Evolutionary conservation across 2,797 vertebrate genomes (phyloP).

Genomic region (Mastacembelus armatus): DNA sequence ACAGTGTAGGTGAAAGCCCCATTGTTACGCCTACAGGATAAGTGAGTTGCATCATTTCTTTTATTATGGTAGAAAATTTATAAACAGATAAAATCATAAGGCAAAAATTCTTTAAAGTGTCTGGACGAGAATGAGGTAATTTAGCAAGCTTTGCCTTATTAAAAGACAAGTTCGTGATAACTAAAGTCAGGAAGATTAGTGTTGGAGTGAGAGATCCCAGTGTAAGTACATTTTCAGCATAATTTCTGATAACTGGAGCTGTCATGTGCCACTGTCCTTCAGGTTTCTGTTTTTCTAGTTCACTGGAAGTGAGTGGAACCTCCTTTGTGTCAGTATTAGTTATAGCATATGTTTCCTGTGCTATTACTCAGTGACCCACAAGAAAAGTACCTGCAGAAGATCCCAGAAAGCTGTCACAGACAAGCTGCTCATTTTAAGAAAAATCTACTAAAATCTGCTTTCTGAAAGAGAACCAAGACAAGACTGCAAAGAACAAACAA

Average conservation of each 20-base stretch:
- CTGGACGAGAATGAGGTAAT: too few species aligned
- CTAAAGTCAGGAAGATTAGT: background rate
- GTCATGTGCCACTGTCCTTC: background rate
- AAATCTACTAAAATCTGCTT: background rate
- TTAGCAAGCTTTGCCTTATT: too few species aligned
- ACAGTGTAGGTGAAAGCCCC: slow-evolving; percentile 6
- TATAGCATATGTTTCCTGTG: background rate
- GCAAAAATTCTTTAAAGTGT: too few species aligned
- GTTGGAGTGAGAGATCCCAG: background rate
- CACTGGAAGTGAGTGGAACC: slow-evolving; percentile 2
- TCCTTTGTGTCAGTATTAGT: slow-evolving; percentile 24
- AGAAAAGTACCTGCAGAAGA: slow-evolving; percentile 15
- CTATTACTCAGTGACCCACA: slow-evolving; percentile 24
- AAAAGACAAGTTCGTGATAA: background rate
- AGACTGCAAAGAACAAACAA: background rate
- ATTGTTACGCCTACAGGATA: background rate
- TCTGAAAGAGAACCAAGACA: background rate
- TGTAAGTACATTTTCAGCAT: background rate
- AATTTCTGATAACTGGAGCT: background rate
- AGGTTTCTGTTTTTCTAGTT: slow-evolving; percentile 16
- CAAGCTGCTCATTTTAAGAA: background rate
- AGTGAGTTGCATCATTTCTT: slow-evolving; percentile 3
- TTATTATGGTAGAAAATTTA: too few species aligned
- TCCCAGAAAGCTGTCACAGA: slow-evolving; percentile 16
- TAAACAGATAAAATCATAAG: too few species aligned